phyloP scores from a whole-genome alignment of 2,113 vertebrate species.

The Hystrix brachyura region DNA sequence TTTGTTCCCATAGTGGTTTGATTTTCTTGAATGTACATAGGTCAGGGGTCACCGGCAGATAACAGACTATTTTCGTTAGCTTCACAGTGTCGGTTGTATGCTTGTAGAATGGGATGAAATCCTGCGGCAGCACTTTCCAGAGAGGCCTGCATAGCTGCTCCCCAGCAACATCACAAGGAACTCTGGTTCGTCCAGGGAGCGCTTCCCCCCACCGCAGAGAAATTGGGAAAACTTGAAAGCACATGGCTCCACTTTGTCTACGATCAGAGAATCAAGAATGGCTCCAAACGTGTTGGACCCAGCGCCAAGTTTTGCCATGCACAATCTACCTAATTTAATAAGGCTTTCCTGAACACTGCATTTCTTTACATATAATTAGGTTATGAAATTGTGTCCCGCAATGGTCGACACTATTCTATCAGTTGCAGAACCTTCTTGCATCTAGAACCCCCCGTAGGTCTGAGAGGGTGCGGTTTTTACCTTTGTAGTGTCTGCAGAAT shows the following conservation, averaged over 20 bases:
- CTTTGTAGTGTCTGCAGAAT: not conserved
- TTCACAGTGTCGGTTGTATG: not conserved
- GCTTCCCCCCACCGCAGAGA: not conserved
- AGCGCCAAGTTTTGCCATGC: not conserved
- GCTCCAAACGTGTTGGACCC: not conserved
- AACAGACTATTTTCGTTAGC: not conserved
- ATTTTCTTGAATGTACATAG: not conserved
- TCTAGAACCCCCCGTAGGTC: not conserved
- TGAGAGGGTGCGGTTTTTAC: not conserved
- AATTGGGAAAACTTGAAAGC: not conserved
- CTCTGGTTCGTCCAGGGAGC: not conserved
- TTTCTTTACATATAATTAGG: not conserved
- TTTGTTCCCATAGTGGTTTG: not conserved
- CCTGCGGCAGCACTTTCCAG: not conserved
- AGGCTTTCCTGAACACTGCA: not conserved
- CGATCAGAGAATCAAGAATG: not conserved
- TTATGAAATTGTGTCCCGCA: not conserved
- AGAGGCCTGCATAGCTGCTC: not conserved
- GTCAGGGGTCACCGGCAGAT: not conserved
- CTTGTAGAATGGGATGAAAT: not conserved
- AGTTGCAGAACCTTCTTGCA: not conserved
- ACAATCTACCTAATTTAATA: not conserved
- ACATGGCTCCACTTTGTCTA: not conserved
- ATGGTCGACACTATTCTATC: not conserved
- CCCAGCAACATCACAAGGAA: accelerated